Percentiles rank a stretch among this genome's conserved stretches.
These are phyloP conservation scores for Sturnus vulgaris DNA, from an alignment of 2,113 vertebrate species.

Conservation along the genomic window DNA sequence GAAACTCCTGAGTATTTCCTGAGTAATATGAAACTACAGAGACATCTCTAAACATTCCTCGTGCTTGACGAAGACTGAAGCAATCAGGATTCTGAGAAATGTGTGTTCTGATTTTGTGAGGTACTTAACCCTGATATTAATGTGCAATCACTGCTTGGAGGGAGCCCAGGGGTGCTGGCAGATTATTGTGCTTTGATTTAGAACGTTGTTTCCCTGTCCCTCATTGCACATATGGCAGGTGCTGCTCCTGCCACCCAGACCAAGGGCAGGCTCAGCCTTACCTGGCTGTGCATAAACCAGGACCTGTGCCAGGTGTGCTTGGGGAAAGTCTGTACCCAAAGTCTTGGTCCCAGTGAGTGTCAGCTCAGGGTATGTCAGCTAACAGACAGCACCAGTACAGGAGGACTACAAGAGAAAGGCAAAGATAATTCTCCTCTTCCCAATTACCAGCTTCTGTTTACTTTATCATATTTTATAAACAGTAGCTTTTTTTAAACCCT, in stretches of 20 bases:
- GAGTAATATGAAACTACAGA: background rate
- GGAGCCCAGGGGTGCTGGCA: background rate
- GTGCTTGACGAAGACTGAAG: background rate
- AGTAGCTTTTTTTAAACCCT: background rate
- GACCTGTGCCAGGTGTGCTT: background rate
- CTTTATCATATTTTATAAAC: background rate
- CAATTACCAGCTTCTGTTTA: background rate
- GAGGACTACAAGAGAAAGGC: background rate
- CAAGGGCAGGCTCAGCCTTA: background rate
- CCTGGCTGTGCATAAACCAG: background rate
- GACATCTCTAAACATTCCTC: background rate
- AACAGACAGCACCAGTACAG: background rate
- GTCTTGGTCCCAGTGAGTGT: background rate
- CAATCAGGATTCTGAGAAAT: background rate
- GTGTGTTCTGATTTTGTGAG: background rate
- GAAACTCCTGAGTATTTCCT: background rate
- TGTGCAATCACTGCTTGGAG: background rate
- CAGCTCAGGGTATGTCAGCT: background rate
- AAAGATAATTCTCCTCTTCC: background rate
- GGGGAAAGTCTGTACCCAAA: background rate
- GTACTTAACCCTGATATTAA: background rate
- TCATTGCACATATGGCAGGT: rapidly evolving
- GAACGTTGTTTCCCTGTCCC: rapidly evolving
- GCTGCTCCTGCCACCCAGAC: background rate
- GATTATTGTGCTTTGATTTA: background rate